A percentile compares a stretch with the other conserved stretches of the same genome.
Evolutionary conservation across 2,888 invertebrate genomes (phyloP).

Genomic region (Lacanobia wlatinum): DNA sequence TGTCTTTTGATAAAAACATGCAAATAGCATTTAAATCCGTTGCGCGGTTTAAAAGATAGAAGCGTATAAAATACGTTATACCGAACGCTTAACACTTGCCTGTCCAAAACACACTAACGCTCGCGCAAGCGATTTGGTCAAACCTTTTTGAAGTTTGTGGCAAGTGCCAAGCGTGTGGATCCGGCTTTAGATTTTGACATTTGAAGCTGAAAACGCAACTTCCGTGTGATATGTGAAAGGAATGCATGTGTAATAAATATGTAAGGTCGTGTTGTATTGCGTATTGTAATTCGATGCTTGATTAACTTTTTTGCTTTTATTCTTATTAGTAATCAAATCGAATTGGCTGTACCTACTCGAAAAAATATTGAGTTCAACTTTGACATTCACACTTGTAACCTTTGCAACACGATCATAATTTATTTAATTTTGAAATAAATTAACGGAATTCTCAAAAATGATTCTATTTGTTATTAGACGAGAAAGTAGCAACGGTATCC

Average conservation of each 20-base stretch:
- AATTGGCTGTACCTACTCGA: neutral
- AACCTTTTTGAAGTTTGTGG: too few relatives aligned
- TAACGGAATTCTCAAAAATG: neutral
- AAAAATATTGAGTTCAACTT: neutral
- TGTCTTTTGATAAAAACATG: too few relatives aligned
- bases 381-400: slow-evolving; percentile 8
- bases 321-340: slow-evolving; percentile 6
- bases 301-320: slow-evolving; percentile 38
- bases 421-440: neutral
- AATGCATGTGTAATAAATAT: slow-evolving; percentile 34
- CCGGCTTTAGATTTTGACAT: slow-evolving; percentile 44
- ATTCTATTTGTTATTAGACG: neutral
- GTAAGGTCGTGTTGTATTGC: slow-evolving; percentile 24
- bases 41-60: too few relatives aligned
- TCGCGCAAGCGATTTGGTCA: too few relatives aligned
- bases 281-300: slow-evolving; percentile 22
- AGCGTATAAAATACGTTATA: too few relatives aligned
- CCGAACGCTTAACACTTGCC: too few relatives aligned
- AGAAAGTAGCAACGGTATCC: too few relatives aligned
- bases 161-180: too few relatives aligned
- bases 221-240: slow-evolving; percentile 51
- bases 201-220: slow-evolving; percentile 47
- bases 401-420: neutral
- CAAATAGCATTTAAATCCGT: too few relatives aligned
- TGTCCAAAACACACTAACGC: too few relatives aligned